Base-by-base conservation (phyloP, 2,888 invertebrate genomes). In the Cephalotes varians region DNA sequence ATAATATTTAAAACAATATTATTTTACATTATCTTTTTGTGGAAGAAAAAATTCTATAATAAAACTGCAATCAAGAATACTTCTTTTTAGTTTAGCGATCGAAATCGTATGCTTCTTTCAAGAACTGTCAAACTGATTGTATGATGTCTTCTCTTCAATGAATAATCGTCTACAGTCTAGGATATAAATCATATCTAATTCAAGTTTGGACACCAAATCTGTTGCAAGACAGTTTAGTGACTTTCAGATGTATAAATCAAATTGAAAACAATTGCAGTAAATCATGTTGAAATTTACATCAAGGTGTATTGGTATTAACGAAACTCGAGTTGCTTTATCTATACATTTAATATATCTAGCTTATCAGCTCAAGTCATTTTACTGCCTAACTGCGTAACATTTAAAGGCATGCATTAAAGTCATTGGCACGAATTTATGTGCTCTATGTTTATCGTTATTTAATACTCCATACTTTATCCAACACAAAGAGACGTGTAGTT, bases 321-420 rank as follows among this genome's bases (percentile, higher is more conserved):
- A 67, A 64, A 67, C 12, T 65, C 9, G 15, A 54, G 15, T 15
- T 65, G 7, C 12, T 28, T 64, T 67, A 62, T 6, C 49, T 77
- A 21, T 18, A 65, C 21, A 28, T 56, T 54, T n/a, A 37, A 76
- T 51, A 12, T 31, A 67, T 56, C 40, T 10, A 21, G 67, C 67
- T 77, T 77, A 77, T 77, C 77, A 25, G 21, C 54, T 7, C 3
- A 21, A 76, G 18, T 21, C 12, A 67, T 77, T 77, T 77, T 31
- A 56, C 21, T 77, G 21, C 18, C n/a, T 15, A 60, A 74, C 18
- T 25, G 15, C 18, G 18, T 34, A n/a, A n/a, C 34, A 28, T 67
- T 65, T 67, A 54, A 77, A 44, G 21, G 3, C 28, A 7, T 31
- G 31, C 21, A 44, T 67, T 77, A 77, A 44, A 77, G 31, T 77